Conservation (phyloP, 2,888 invertebrate species). For the Epistrophe grossulariae region DNA sequence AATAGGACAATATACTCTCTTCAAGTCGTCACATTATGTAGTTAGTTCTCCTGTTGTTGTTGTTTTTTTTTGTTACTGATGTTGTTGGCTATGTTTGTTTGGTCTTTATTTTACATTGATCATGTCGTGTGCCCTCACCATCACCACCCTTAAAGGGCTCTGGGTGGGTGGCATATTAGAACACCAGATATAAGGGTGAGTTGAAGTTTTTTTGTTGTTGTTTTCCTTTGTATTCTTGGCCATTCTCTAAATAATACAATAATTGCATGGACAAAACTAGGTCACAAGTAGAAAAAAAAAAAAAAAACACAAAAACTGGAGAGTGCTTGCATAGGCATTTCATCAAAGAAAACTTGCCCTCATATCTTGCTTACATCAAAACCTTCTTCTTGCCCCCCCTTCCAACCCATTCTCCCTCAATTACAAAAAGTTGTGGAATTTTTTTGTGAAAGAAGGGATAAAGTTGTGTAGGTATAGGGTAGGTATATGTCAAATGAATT, state of each 20-base stretch:
- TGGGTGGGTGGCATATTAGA: constrained; percentile 19
- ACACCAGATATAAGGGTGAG: constrained; percentile 60
- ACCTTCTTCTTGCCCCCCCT: neutral
- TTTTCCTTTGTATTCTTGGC: constrained; percentile 40
- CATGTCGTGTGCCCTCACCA: constrained; percentile 41
- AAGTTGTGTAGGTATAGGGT: constrained; percentile 5
- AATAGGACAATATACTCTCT: constrained; percentile 52
- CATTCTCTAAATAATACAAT: constrained; percentile 73
- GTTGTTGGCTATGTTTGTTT: constrained; percentile 25
- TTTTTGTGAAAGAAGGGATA: constrained; percentile 4
- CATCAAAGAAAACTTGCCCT: constrained; percentile 34
- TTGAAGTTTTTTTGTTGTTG: constrained; percentile 45
- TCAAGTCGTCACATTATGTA: constrained; percentile 45
- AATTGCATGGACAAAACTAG: constrained; percentile 69
- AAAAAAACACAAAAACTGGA: constrained; percentile 42
- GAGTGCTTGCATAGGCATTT: constrained; percentile 71
- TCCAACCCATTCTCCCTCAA: neutral
- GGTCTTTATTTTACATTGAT: constrained; percentile 51
- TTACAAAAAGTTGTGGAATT: constrained; percentile 43
- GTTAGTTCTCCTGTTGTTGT: constrained; percentile 39
- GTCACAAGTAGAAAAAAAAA: constrained; percentile 44
- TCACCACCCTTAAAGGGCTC: constrained; percentile 11
- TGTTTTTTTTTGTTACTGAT: constrained; percentile 39
- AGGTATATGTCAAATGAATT: constrained; percentile 48
- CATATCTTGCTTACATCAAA: constrained; percentile 21